These are phyloP conservation scores for Pollenia angustigena DNA, from an alignment of 2,888 invertebrate species.

Conservation along the genomic window DNA sequence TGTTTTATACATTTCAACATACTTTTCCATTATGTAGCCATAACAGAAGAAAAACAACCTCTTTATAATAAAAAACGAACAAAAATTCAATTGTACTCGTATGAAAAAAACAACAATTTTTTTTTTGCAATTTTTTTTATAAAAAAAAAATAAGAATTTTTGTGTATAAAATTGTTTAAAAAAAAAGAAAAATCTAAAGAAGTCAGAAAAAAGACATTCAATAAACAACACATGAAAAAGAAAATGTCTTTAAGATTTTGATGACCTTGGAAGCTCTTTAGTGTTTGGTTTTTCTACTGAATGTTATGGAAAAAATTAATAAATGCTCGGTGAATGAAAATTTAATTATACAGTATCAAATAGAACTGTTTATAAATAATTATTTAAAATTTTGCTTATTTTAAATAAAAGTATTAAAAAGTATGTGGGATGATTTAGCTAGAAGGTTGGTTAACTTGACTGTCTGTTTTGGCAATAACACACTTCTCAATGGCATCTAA, in stretches of 20 bases:
- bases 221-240: not conserved
- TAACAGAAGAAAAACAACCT: not conserved
- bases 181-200: not conserved
- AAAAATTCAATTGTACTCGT: not conserved
- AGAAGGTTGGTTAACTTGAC: too few species aligned
- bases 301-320: not conserved
- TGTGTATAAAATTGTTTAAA: conserved; percentile 1
- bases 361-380: too few species aligned
- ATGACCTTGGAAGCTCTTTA: conserved; percentile 5
- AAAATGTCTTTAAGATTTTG: conserved; percentile 6
- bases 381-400: too few species aligned
- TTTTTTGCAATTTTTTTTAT: not conserved
- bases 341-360: not conserved
- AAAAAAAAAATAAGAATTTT: not conserved
- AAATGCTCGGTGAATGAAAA: not conserved
- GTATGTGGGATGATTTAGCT: too few species aligned
- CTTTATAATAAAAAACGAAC: not conserved
- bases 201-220: not conserved
- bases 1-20: too few species aligned
- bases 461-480: too few species aligned
- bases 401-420: too few species aligned
- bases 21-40: too few species aligned
- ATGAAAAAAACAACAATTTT: not conserved
- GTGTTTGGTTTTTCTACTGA: not conserved
- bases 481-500: too few species aligned